phyloP scores from a whole-genome alignment of 2,888 invertebrate genomes.

The Phytoseiulus persimilis region DNA sequence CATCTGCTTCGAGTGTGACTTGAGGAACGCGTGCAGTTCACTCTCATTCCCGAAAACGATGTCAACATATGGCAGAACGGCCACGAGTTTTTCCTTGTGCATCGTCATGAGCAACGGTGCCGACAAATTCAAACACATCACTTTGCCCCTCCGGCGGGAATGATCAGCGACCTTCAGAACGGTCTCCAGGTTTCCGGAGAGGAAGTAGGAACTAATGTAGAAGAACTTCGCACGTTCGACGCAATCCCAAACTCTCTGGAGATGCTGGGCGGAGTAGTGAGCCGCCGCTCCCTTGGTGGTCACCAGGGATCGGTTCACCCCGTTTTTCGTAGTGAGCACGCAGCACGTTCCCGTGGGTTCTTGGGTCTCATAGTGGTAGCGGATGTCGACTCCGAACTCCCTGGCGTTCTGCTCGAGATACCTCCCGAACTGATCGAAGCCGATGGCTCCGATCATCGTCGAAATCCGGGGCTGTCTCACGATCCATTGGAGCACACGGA shows the following conservation, averaged over 20 bases:
- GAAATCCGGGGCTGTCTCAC: constrained; percentile 47
- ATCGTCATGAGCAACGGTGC: constrained; percentile 55
- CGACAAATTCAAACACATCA: constrained; percentile 56
- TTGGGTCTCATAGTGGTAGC: constrained; percentile 48
- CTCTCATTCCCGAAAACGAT: constrained; percentile 57
- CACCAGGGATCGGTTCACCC: constrained; percentile 53
- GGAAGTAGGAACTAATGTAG: constrained; percentile 58
- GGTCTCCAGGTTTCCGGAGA: constrained; percentile 54
- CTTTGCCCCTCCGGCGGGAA: constrained; percentile 50
- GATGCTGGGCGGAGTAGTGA: constrained; percentile 50
- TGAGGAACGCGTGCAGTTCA: constrained; percentile 55
- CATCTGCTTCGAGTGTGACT: constrained; percentile 45
- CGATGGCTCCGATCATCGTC: constrained; percentile 55
- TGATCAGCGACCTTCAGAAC: constrained; percentile 53
- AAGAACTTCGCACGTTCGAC: constrained; percentile 49
- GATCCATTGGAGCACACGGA: constrained; percentile 45
- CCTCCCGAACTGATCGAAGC: constrained; percentile 53
- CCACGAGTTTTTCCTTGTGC: constrained; percentile 51
- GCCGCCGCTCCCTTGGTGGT: constrained; percentile 57
- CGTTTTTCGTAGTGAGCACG: constrained; percentile 52
- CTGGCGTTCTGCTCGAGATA: constrained; percentile 51
- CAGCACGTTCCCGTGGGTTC: constrained; percentile 55
- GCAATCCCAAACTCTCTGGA: constrained; percentile 39
- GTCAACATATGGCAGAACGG: constrained; percentile 53
- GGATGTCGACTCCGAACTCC: constrained; percentile 51